phyloP scores from a whole-genome alignment of 2,797 vertebrate genomes.

The Thripadectes ignobilis region DNA sequence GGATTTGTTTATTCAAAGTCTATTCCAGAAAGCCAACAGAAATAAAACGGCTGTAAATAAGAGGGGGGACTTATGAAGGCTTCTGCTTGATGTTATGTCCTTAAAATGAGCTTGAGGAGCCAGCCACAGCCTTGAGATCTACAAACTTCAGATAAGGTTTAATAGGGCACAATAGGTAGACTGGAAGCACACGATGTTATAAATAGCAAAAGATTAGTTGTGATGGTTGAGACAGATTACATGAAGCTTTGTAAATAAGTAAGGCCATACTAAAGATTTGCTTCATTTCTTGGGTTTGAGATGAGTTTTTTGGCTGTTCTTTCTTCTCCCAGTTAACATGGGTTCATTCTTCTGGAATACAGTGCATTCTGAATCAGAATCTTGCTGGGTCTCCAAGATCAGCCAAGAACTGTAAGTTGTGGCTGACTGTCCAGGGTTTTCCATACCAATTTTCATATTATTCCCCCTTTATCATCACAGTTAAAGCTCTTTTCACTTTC shows the following conservation, averaged over 20 bases:
- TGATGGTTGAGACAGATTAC: background rate
- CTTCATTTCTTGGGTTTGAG: background rate
- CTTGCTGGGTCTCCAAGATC: background rate
- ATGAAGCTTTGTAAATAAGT: background rate
- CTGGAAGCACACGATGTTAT: background rate
- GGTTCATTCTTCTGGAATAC: background rate
- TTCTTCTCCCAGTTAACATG: background rate
- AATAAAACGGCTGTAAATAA: background rate
- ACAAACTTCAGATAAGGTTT: background rate
- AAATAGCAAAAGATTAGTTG: background rate
- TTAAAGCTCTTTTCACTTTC: background rate
- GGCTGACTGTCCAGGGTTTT: background rate
- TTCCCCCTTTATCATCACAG: background rate
- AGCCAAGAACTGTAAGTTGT: background rate
- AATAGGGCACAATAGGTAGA: background rate
- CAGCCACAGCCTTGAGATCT: background rate
- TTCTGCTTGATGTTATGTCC: background rate
- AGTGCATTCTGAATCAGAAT: background rate
- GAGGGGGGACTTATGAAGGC: background rate
- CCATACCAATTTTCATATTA: background rate
- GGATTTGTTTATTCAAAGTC: background rate
- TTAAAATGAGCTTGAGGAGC: background rate
- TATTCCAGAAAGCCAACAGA: background rate
- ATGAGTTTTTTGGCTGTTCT: rapidly evolving
- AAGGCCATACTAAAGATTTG: background rate